These are phyloP conservation scores for Meloe dianella DNA, from an alignment of 2,888 invertebrate genomes.

Conservation along the genomic window DNA sequence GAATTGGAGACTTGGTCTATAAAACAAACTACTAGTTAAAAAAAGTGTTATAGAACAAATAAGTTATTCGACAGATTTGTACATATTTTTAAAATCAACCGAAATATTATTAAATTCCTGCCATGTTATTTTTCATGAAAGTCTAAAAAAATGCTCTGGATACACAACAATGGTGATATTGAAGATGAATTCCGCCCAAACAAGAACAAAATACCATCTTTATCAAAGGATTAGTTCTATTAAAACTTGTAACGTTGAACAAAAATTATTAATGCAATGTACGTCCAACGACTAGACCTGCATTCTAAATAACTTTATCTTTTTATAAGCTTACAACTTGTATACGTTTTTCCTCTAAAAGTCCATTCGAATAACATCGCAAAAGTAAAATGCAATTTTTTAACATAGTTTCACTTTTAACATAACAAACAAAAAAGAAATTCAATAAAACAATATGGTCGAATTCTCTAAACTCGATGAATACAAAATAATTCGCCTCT, in stretches of 20 bases:
- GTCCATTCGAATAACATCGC: background rate
- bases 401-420: background rate
- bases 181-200: background rate
- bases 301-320: background rate
- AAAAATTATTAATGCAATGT: background rate
- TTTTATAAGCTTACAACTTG: background rate
- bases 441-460: background rate
- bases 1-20: background rate
- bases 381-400: background rate
- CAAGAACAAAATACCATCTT: background rate
- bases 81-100: too few species aligned
- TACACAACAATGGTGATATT: background rate
- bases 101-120: too few species aligned
- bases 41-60: background rate
- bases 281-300: background rate
- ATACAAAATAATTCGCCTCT: background rate
- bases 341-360: background rate
- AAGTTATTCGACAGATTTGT: background rate
- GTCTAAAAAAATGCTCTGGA: too few species aligned
- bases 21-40: background rate
- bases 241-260: background rate
- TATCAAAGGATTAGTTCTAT: constrained; percentile 1
- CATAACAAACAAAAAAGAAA: background rate
- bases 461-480: background rate
- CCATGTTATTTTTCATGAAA: too few species aligned